These are phyloP conservation scores for Hypolimnas misippus DNA, from an alignment of 2,888 invertebrate species.

Conservation along the genomic window DNA sequence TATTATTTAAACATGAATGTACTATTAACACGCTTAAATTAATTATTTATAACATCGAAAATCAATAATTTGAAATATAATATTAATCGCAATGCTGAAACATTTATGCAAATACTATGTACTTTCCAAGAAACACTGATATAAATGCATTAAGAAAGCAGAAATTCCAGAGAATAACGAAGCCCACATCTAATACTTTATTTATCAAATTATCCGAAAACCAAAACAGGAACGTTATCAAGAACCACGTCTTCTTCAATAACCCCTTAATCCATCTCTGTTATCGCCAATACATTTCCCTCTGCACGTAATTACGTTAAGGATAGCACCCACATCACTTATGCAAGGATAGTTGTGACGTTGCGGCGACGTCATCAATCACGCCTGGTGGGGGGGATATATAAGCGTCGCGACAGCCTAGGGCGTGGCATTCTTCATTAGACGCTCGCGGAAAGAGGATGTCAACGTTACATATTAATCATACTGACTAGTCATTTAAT, in stretches of 20 bases:
- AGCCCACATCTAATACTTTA: not conserved
- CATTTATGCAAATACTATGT: no score
- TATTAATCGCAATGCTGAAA: no score
- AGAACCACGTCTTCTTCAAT: slow-evolving; percentile 27
- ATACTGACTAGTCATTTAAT: slow-evolving; percentile 51
- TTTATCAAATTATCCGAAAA: not conserved
- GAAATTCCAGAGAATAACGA: no score
- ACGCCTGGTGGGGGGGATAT: slow-evolving; percentile 51
- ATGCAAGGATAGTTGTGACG: slow-evolving; percentile 57
- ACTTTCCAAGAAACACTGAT: no score
- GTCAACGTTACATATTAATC: slow-evolving; percentile 66
- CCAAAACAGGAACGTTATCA: slow-evolving; percentile 11
- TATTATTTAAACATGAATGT: no score
- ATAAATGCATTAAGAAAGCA: no score
- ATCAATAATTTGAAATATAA: no score
- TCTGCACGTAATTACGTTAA: slow-evolving; percentile 60
- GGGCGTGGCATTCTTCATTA: slow-evolving; percentile 70
- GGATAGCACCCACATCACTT: slow-evolving; percentile 64
- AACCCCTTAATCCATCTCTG: slow-evolving; percentile 45
- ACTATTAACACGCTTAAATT: no score
- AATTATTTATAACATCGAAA: no score
- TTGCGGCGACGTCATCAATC: slow-evolving; percentile 73
- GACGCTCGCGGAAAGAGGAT: slow-evolving; percentile 55
- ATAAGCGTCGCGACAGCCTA: slow-evolving; percentile 56
- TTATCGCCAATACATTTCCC: slow-evolving; percentile 45